Evolutionary conservation across 2,113 vertebrate species (phyloP), one percentile per base, ranked within the genome.

Genomic region (Anoplopoma fimbria): DNA sequence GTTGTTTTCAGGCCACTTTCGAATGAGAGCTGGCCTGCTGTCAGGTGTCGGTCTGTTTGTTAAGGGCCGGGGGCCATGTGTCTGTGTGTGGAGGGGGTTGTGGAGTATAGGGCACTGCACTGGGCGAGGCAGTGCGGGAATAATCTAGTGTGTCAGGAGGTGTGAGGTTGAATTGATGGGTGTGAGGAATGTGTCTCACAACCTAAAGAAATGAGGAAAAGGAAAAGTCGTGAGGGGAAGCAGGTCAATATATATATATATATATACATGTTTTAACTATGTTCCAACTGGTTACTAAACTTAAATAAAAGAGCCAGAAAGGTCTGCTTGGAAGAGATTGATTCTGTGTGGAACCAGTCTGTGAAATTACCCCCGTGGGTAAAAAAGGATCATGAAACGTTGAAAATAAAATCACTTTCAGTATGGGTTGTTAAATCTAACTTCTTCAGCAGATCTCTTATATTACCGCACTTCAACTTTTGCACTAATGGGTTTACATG

Each of bases 161-260:
- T 91, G 88, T 74, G 75, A 92, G 81, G 72, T 42, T 76, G 72
- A 70, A 80, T 49, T 86, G 84, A 91, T 84, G 84, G 84, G 87
- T 88, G 93, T 81, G 85, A 89, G 70, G 62, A 82, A 79, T 82
- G 31, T 78, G 64, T 78, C 79, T 91, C 42, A 27, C 71, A 53
- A 25, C 55, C 29, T 38, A 36, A 57, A 57, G 4, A 68, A 51
- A 68, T 2, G 2, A 42, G 9, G 33, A 29, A 29, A 51, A 45
- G 29, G 51, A 69, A 82, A 55, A 64, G 23, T 6, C 25, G 53
- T 31, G 57, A 31, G 40, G 61, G 33, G 34, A 45, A 69, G 10
- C 23, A 29, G 34, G 13, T 2, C 19, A 63, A 31, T 65, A 14
- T 53, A 21, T 27, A 5, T 63, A 75, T 49, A 47, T 17, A 47